Conservation (phyloP, 2,888 invertebrate species). For the Latrodectus elegans region DNA sequence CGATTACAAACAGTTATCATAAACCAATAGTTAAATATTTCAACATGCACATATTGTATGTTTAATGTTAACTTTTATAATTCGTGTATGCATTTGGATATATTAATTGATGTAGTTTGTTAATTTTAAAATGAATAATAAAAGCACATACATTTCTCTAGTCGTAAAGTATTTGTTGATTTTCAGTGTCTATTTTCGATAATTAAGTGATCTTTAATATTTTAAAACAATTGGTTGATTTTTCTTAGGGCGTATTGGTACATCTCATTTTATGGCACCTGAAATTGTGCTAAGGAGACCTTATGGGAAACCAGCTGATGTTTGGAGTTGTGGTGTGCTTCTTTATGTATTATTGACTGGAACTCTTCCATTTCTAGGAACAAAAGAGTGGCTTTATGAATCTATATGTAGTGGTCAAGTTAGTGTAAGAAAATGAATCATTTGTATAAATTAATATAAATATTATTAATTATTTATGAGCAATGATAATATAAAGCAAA, state of each 20-base stretch:
- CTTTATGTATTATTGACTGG: slow-evolving; percentile 95
- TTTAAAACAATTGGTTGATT: not conserved
- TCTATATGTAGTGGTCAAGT: slow-evolving; percentile 90
- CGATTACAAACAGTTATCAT: too few relatives aligned
- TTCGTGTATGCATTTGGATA: too few relatives aligned
- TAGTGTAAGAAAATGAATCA: slow-evolving; percentile 79
- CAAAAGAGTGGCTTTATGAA: slow-evolving; percentile 92
- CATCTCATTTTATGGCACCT: slow-evolving; percentile 98
- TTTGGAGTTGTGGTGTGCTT: slow-evolving; percentile 97
- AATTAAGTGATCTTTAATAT: too few relatives aligned
- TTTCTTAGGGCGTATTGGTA: slow-evolving; percentile 77
- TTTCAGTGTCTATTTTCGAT: too few relatives aligned
- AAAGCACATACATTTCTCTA: too few relatives aligned
- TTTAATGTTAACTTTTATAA: too few relatives aligned
- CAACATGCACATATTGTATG: too few relatives aligned
- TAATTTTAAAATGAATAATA: too few relatives aligned
- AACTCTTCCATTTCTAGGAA: slow-evolving; percentile 94
- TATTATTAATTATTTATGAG: not conserved
- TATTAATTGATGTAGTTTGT: too few relatives aligned
- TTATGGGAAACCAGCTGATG: slow-evolving; percentile 90
- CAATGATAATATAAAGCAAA: not conserved
- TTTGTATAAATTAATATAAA: not conserved
- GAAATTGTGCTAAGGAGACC: slow-evolving; percentile 94
- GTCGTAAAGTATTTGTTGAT: too few relatives aligned
- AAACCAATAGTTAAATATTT: too few relatives aligned